Conservation (phyloP, 2,888 invertebrate species). For the Hylaea fasciaria region DNA sequence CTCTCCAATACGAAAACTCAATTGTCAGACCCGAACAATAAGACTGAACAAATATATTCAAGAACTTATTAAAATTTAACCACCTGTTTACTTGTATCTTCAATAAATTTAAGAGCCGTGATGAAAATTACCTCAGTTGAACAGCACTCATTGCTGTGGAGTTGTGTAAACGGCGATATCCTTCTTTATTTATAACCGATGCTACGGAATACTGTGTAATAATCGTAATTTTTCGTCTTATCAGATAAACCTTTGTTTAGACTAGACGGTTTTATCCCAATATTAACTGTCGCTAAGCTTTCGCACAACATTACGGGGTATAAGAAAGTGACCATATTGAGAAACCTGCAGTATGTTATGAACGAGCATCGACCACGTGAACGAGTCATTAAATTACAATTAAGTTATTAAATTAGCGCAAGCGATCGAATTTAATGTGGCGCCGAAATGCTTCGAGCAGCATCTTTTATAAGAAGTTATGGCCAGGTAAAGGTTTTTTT, state of each 20-base stretch:
- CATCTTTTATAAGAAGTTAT: constrained; percentile 76
- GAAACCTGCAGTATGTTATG: constrained; percentile 45
- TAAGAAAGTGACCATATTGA: constrained; percentile 58
- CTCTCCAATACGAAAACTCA: not conserved
- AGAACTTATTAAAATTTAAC: not conserved
- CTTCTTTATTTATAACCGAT: constrained; percentile 61
- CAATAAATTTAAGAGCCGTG: not conserved
- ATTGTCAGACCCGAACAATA: not conserved
- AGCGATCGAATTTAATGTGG: constrained; percentile 51
- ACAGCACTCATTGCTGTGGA: constrained; percentile 42
- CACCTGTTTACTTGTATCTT: constrained; percentile 8
- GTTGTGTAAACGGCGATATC: constrained; percentile 63
- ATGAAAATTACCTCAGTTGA: constrained; percentile 17
- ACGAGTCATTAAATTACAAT: constrained; percentile 16
- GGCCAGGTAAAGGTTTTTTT: constrained; percentile 61
- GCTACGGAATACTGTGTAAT: constrained; percentile 64
- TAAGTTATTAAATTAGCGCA: constrained; percentile 24
- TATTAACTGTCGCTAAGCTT: constrained; percentile 65
- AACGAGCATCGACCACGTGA: constrained; percentile 29
- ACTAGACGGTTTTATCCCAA: constrained; percentile 62
- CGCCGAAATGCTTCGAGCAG: constrained; percentile 73
- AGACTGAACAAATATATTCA: not conserved
- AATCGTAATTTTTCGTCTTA: constrained; percentile 64
- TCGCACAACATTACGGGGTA: constrained; percentile 60
- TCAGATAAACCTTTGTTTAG: constrained; percentile 68